phyloP scores from a whole-genome alignment of 2,888 invertebrate species.

The Lordiphosa andalusiaca region DNA sequence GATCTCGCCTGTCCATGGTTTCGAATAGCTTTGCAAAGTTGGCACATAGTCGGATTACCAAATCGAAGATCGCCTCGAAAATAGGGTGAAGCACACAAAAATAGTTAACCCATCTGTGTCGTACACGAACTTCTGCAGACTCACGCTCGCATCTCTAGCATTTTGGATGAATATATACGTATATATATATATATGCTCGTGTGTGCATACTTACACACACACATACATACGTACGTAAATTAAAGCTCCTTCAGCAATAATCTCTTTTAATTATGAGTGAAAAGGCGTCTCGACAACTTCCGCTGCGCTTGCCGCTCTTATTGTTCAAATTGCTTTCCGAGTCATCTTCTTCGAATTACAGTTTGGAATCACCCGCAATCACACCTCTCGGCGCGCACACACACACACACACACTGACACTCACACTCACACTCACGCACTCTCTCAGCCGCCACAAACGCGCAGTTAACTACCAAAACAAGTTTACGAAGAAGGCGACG shows the following conservation, averaged over 20 bases:
- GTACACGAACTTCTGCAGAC: not conserved
- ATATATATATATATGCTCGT: not conserved
- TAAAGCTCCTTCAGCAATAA: slow-evolving; percentile 43
- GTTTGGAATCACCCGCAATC: slow-evolving; percentile 61
- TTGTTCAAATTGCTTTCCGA: slow-evolving; percentile 48
- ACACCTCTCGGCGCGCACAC: slow-evolving; percentile 33
- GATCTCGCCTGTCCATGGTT: no score
- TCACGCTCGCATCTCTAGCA: slow-evolving; percentile 4
- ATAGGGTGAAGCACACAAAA: no score
- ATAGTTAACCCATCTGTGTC: no score
- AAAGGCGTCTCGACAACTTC: slow-evolving; percentile 71
- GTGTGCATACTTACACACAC: not conserved
- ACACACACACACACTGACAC: slow-evolving; percentile 11
- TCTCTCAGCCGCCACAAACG: not conserved
- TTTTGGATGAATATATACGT: not conserved
- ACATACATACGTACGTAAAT: slow-evolving; percentile 1
- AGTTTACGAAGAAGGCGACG: slow-evolving; percentile 29
- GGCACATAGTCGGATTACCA: no score
- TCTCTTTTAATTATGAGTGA: slow-evolving; percentile 69
- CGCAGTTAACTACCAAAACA: slow-evolving; percentile 33
- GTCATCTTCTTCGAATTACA: slow-evolving; percentile 38
- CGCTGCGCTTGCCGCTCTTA: slow-evolving; percentile 51
- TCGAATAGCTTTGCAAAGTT: no score
- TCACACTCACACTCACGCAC: no score
- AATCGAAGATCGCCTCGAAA: no score